A percentile compares a stretch with the other conserved stretches of the same genome.
These are phyloP conservation scores for Schizaphis graminum DNA, from an alignment of 2,888 invertebrate species.

Conservation along the genomic window DNA sequence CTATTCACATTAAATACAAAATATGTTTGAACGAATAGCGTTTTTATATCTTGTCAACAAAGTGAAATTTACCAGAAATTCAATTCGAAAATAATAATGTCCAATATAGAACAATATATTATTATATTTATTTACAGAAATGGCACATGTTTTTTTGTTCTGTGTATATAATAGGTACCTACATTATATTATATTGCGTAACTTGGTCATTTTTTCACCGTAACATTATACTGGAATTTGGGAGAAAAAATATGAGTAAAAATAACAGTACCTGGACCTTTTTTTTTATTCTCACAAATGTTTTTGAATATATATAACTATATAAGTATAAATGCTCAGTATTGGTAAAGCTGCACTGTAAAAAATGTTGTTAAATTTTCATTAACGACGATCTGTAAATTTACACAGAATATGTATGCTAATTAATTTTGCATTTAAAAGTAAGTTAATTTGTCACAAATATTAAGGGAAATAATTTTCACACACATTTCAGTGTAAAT, in stretches of 20 bases:
- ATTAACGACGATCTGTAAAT: too few relatives aligned
- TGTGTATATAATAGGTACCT: background rate
- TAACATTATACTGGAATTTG: background rate
- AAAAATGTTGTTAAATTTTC: too few relatives aligned
- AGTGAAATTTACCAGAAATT: slow-evolving; percentile 17
- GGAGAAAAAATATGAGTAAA: background rate
- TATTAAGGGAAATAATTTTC: too few relatives aligned
- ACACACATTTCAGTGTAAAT: too few relatives aligned
- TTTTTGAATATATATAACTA: background rate
- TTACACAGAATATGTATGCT: too few relatives aligned
- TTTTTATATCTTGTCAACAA: background rate
- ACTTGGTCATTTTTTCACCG: background rate
- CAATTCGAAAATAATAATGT: background rate
- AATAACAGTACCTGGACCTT: background rate
- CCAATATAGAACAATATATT: background rate
- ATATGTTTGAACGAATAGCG: background rate
- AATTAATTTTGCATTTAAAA: too few relatives aligned
- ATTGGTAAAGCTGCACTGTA: background rate
- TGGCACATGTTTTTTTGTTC: background rate
- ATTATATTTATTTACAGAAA: background rate
- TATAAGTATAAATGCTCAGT: background rate
- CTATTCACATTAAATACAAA: background rate
- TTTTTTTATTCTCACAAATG: background rate
- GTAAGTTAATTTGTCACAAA: too few relatives aligned
- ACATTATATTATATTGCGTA: background rate